Percentiles rank a stretch among this genome's conserved stretches.
phyloP scores from a whole-genome alignment of 2,113 vertebrate species.

The Gobiocypris rarus region DNA sequence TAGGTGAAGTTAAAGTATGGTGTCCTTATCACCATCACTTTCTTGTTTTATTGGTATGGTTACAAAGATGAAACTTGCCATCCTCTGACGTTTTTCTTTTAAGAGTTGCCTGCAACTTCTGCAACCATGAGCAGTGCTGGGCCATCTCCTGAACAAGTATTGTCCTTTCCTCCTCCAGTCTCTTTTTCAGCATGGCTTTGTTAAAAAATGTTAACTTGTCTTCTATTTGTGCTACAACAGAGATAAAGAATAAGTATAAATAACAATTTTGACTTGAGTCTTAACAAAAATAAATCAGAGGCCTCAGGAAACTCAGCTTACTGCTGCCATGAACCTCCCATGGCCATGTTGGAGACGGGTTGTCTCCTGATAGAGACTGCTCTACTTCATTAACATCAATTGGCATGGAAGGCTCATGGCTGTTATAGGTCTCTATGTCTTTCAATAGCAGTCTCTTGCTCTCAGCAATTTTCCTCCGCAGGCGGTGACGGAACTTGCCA shows the following conservation, averaged over 20 bases:
- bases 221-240: not conserved
- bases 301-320: not conserved
- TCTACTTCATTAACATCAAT: not conserved
- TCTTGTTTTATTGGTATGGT: slow-evolving; percentile 1
- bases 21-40: slow-evolving; percentile 10
- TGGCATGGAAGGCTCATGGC: not conserved
- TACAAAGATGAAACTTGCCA: slow-evolving; percentile 9
- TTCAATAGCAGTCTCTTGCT: too few relatives aligned
- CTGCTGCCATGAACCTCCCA: slow-evolving; percentile 9
- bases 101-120: slow-evolving; percentile 8
- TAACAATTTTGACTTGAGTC: slow-evolving; percentile 6
- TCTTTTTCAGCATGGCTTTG: slow-evolving; percentile 14
- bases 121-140: slow-evolving; percentile 5
- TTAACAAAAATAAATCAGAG: not conserved
- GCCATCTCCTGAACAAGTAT: slow-evolving; percentile 9
- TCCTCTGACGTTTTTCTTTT: not conserved
- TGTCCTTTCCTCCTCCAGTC: not conserved
- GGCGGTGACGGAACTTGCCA: slow-evolving; percentile 8
- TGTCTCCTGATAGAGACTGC: slow-evolving; percentile 3
- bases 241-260: not conserved
- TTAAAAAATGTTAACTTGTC: not conserved
- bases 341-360: not conserved
- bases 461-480: too few relatives aligned
- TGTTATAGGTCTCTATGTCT: not conserved
- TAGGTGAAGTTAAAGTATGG: not conserved